Evolutionary conservation across 1,140 invertebrate genomes (phyloP).

Genomic region (Halictus rubicundus): DNA sequence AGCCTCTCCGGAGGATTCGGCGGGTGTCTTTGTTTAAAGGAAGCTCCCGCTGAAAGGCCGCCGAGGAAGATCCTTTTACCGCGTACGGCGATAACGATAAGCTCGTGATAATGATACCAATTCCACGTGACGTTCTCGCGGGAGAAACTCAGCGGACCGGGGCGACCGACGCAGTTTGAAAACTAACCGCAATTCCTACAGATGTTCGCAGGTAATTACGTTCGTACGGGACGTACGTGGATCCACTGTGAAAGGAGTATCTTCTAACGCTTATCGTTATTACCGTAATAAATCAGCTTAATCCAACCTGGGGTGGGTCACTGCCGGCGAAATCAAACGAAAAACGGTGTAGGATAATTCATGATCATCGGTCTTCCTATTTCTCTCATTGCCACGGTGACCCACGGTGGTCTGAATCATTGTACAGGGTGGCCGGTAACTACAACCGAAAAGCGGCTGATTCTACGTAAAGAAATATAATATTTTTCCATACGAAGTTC

Average conservation of each 20-base stretch:
- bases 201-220: constrained; percentile 48
- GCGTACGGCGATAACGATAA: constrained; percentile 54
- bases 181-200: constrained; percentile 35
- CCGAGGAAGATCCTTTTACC: constrained; percentile 38
- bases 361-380: not conserved
- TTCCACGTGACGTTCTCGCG: constrained; percentile 38
- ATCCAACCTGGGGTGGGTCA: not conserved
- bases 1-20: not conserved
- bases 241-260: not conserved
- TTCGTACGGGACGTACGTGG: not conserved
- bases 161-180: constrained; percentile 21
- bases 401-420: no score
- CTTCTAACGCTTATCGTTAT: constrained; percentile 48
- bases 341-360: constrained; percentile 21
- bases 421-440: no score
- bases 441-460: no score
- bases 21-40: constrained; percentile 20
- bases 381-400: no score
- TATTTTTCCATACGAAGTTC: no score
- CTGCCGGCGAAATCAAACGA: constrained; percentile 28
- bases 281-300: constrained; percentile 45
- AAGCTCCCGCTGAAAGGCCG: constrained; percentile 21
- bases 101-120: constrained; percentile 53
- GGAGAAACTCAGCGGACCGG: not conserved
- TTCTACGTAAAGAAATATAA: no score